Base-by-base conservation (phyloP, 1,140 invertebrate genomes). In the Solenopsis invicta region DNA sequence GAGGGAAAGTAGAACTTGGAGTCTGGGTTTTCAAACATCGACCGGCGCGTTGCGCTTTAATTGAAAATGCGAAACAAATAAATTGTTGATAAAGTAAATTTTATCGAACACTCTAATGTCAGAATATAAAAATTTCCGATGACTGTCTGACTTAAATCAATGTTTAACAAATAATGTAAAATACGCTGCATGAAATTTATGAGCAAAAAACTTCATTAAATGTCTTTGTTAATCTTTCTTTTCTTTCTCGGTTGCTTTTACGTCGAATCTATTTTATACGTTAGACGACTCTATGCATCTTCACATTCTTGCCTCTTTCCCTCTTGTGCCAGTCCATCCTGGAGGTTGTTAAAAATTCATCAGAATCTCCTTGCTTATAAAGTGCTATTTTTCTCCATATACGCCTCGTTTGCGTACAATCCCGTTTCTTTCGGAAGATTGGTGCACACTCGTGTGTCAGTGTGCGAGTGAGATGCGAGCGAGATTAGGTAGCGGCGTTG, bases 271-370 rank as follows among this genome's bases (percentile, higher is more conserved):
- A 24, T 69, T 54, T 56, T 67, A 54, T 8, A 41, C 34, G 16
- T 48, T 56, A 78, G 29, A 16, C 45, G 9, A 9, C 41, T 59
- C n/a, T 77, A 18, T 52, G 16, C 24, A 66, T 66, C 29, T 77
- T 50, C 12, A 10, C 24, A 62, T 34, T 18, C 45, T 8, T 54
- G 34, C 56, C 48, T 41, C 13, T 24, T 16, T 45, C 48, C 29
- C 64, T 45, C 24, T 45, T 21, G 16, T 56, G 62, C 34, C 37
- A 81, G 29, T 59, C 21, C 21, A 81, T 56, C n/a, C 21, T 69
- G 21, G 37, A 16, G n/a, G 29, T 37, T 71, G 48, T 81, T 67
- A 81, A 81, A 81, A 81, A 71, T 81, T 71, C 52, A 81, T 71
- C 52, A 56, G 48, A 81, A 71, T 56, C 34, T 56, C 21, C 34